Base-by-base conservation (phyloP, 1,140 invertebrate species). In the Nixonia krombeini region DNA sequence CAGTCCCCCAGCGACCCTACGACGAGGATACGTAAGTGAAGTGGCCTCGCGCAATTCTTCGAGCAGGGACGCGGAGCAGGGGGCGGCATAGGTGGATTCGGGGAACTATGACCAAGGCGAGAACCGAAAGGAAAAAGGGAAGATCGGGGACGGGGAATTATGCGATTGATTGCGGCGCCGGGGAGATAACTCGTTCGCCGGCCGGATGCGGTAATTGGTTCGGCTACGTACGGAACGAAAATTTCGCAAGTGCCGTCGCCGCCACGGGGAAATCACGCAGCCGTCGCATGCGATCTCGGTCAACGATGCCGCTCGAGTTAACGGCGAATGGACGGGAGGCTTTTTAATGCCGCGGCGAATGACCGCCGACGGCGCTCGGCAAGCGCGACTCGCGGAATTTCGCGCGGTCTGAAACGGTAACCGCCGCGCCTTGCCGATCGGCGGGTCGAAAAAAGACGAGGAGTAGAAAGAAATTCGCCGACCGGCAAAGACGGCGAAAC, bases 1-100 rank as follows among this genome's bases (percentile, higher is more conserved):
- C n/a, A n/a, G n/a, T n/a, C n/a, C n/a, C n/a, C n/a, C n/a, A n/a
- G n/a, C n/a, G 33, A 31, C 12, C 4, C 15, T 49, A 29, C 23
- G 12, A 46, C 26, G 29, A 16, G 28, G 17, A 55, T 31, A 55
- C 64, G 57, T 50, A 57, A 37, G 28, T 53, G 63, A 69, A 65
- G 63, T 65, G 70, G 47, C 73, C 64, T 59, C 53, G 42, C 51
- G 57, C 55, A 50, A 58, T 58, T 70, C 18, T 49, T 49, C 17
- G 38, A 9, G 18, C 38, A n/a, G 26, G 40, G 25, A 45, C 35
- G 13, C 4, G 37, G 28, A 12, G n/a, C 38, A 41, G 53, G 46
- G 31, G 12, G 23, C 21, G 23, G 49, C 51, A 49, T 44, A 45
- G 33, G 41, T 37, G 18, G 35, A 45, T 55, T 45, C 33, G 17